Conservation (phyloP, 2,888 invertebrate genomes). For the Chelonus formosanus region DNA sequence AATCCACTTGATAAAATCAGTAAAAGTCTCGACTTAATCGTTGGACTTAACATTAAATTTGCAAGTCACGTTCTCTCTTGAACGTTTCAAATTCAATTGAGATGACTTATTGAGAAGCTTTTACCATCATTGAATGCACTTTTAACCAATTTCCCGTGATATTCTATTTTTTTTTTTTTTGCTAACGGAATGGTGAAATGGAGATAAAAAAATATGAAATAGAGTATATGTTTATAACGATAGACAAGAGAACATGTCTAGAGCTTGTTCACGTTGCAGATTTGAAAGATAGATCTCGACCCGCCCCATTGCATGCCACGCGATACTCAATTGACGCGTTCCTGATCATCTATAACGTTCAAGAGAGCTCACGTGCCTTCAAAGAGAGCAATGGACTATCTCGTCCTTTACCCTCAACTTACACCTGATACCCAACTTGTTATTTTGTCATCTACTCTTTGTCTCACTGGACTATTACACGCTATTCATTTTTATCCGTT, state of each 20-base stretch:
- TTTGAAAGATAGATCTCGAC: constrained; percentile 53
- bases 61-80: too few species aligned
- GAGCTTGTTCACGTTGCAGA: constrained; percentile 23
- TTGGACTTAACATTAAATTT: too few species aligned
- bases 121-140: background rate
- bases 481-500: constrained; percentile 50
- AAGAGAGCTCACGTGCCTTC: constrained; percentile 43
- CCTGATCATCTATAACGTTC: constrained; percentile 42
- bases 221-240: background rate
- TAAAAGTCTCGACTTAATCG: too few species aligned
- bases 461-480: constrained; percentile 38
- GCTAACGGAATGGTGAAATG: too few species aligned
- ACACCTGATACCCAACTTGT: constrained; percentile 52
- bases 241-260: background rate
- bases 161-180: too few species aligned
- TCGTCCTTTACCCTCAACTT: constrained; percentile 31
- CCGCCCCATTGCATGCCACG: constrained; percentile 53
- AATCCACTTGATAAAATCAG: too few species aligned
- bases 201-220: background rate
- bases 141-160: too few species aligned
- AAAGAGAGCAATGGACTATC: constrained; percentile 42
- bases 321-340: constrained; percentile 52
- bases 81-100: too few species aligned
- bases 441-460: constrained; percentile 48
- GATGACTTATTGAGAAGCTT: constrained; percentile 4